phyloP scores from a whole-genome alignment of 2,888 invertebrate species.

The Rhopalosiphum nymphaeae region DNA sequence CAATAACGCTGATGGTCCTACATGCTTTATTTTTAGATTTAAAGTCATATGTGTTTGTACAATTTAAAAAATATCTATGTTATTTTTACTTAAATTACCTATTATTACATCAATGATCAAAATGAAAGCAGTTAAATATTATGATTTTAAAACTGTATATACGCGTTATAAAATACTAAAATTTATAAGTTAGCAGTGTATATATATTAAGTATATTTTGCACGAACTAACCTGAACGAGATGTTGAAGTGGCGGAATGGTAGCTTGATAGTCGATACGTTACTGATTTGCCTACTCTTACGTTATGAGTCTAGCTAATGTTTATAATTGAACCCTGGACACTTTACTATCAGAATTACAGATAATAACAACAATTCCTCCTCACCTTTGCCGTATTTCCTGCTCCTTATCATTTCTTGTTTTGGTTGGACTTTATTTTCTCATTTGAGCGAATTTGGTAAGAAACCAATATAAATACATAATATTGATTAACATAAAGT shows the following conservation, averaged over 20 bases:
- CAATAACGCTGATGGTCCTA: neutral
- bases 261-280: slow-evolving; percentile 38
- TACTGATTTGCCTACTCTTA: slow-evolving; percentile 29
- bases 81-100: neutral
- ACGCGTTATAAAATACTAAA: neutral
- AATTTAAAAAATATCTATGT: neutral
- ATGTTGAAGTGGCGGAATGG: slow-evolving; percentile 4
- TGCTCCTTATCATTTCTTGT: slow-evolving; percentile 30
- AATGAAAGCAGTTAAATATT: neutral
- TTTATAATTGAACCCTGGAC: slow-evolving; percentile 50
- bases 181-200: neutral
- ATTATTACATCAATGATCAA: neutral
- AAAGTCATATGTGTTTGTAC: neutral
- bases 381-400: slow-evolving; percentile 42
- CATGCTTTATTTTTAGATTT: neutral
- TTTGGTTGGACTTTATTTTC: slow-evolving; percentile 39
- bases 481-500: neutral
- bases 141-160: neutral
- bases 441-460: slow-evolving; percentile 17
- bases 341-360: slow-evolving; percentile 37
- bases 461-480: neutral
- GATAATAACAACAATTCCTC: slow-evolving; percentile 43
- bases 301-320: neutral
- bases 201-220: neutral
- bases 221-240: slow-evolving; percentile 30